A percentile compares a stretch with the other conserved stretches of the same genome.
Conservation (phyloP, 2,113 vertebrate genomes). For the Agelaius phoeniceus region DNA sequence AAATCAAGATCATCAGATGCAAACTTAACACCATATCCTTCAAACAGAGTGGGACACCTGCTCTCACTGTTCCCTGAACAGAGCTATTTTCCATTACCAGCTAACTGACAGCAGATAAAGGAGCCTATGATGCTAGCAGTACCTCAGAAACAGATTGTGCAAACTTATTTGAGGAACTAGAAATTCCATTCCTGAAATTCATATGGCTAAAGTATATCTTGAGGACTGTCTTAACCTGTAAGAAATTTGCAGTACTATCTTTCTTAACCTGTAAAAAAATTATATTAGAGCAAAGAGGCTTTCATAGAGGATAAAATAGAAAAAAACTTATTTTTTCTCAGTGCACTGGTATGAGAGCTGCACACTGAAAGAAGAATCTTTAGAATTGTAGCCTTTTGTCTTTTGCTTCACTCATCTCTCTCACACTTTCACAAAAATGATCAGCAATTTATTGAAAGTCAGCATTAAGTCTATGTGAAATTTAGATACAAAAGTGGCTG, state of each 20-base stretch:
- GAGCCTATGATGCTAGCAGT: not conserved
- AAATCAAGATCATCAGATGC: not conserved
- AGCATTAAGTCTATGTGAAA: not conserved
- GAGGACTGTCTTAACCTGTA: not conserved
- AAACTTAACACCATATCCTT: not conserved
- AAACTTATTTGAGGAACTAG: not conserved
- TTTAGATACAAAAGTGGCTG: not conserved
- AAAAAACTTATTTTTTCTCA: not conserved
- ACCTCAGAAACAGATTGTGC: not conserved
- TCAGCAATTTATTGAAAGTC: not conserved
- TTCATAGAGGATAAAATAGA: not conserved
- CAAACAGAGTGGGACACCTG: not conserved
- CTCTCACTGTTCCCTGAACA: not conserved
- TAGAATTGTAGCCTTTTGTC: not conserved
- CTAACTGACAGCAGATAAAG: not conserved
- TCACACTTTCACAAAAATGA: not conserved
- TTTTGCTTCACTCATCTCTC: not conserved
- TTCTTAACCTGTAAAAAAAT: not conserved
- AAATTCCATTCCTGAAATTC: not conserved
- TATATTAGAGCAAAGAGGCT: not conserved
- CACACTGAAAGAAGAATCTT: not conserved
- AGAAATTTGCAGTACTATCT: not conserved
- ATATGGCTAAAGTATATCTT: not conserved
- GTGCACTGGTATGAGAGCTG: not conserved
- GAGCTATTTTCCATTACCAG: not conserved